Evolutionary conservation across 2,797 vertebrate genomes (phyloP).

Genomic region (Leptoclinus maculatus): DNA sequence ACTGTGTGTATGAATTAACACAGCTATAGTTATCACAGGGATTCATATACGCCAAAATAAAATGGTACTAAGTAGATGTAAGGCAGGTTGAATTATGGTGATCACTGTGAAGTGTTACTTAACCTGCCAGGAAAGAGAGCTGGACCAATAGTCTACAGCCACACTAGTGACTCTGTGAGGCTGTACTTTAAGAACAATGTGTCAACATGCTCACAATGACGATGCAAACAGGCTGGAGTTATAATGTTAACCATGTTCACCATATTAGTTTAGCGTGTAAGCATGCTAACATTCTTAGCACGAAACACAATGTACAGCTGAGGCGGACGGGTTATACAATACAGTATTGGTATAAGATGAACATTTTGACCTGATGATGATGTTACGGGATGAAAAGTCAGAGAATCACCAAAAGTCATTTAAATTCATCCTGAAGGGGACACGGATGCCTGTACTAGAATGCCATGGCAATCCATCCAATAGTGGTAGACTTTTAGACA

Average conservation of each 20-base stretch:
- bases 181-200: background rate
- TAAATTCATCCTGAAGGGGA: background rate
- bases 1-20: background rate
- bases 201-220: background rate
- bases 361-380: background rate
- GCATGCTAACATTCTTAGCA: background rate
- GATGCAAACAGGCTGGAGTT: slow-evolving; percentile 4
- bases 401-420: background rate
- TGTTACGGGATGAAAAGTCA: background rate
- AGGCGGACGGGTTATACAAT: background rate
- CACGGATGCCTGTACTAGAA: background rate
- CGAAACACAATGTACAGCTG: background rate
- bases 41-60: slow-evolving; percentile 21
- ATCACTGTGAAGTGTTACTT: slow-evolving; percentile 39
- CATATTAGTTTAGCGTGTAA: background rate
- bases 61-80: slow-evolving; percentile 27
- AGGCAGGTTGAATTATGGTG: slow-evolving; percentile 47
- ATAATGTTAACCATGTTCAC: background rate
- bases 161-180: background rate
- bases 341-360: background rate
- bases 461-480: background rate
- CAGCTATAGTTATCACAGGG: slow-evolving; percentile 5
- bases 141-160: background rate
- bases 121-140: slow-evolving; percentile 32
- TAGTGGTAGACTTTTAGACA: background rate